Percentiles rank a stretch among this genome's conserved stretches.
These are phyloP conservation scores for Drosophila busckii DNA, from an alignment of 1,140 invertebrate genomes.

Conservation along the genomic window DNA sequence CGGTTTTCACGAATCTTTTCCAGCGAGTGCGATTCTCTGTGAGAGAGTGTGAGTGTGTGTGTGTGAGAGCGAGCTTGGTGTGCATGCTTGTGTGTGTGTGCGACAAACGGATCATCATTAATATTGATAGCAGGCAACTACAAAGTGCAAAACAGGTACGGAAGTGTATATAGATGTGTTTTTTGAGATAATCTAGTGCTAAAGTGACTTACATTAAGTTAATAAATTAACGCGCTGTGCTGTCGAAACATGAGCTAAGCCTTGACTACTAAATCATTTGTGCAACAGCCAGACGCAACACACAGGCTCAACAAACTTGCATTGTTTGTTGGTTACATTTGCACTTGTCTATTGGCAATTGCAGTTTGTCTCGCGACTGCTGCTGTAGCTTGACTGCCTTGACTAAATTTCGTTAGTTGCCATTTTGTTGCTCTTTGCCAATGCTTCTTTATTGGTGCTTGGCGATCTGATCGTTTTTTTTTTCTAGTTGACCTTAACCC, in stretches of 20 bases:
- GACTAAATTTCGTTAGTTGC: conserved; percentile 43
- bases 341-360: conserved; percentile 1
- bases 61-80: conserved; percentile 19
- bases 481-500: conserved; percentile 78
- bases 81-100: conserved; percentile 17
- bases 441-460: conserved; percentile 40
- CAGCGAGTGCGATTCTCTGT: conserved; percentile 30
- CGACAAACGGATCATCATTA: conserved; percentile 15
- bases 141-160: conserved; percentile 51
- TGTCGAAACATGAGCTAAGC: background rate
- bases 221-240: conserved; percentile 13
- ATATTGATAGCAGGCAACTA: conserved; percentile 1
- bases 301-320: conserved; percentile 1
- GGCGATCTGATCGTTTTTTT: conserved; percentile 43
- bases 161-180: conserved; percentile 39
- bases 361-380: background rate
- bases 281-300: too few species aligned
- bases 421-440: conserved; percentile 38
- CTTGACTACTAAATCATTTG: conserved; percentile 10
- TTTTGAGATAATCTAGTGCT: conserved; percentile 9
- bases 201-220: conserved; percentile 31
- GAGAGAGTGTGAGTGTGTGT: conserved; percentile 18
- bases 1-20: conserved; percentile 35
- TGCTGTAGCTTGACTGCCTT: conserved; percentile 23
- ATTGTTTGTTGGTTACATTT: conserved; percentile 15